Percentiles rank a stretch among this genome's conserved stretches.
phyloP scores from a whole-genome alignment of 2,797 vertebrate genomes.

The Protonibea diacanthus region DNA sequence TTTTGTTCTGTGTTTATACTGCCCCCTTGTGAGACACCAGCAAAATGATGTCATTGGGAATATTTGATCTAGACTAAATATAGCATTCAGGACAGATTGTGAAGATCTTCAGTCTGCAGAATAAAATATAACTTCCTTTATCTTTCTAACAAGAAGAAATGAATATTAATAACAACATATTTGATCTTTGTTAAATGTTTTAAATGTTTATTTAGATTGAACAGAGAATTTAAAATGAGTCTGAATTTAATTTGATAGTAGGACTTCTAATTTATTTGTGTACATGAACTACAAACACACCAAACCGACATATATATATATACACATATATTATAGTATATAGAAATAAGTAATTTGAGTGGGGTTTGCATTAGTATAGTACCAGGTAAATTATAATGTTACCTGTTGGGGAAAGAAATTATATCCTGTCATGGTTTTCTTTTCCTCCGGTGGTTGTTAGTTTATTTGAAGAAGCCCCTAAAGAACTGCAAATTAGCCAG shows the following conservation, averaged over 20 bases:
- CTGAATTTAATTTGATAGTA: conserved; percentile 3
- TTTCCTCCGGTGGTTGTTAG: not conserved
- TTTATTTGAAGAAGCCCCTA: not conserved
- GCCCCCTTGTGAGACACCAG: conserved; percentile 76
- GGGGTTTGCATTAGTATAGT: not conserved
- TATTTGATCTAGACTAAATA: conserved; percentile 64
- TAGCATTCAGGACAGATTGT: conserved; percentile 59
- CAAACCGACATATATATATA: too few species aligned
- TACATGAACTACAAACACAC: not conserved
- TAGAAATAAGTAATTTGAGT: too few species aligned
- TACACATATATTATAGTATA: too few species aligned
- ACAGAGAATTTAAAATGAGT: not conserved
- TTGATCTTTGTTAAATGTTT: not conserved
- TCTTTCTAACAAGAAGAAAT: not conserved
- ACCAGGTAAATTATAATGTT: not conserved
- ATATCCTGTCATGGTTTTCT: not conserved
- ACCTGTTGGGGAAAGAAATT: not conserved
- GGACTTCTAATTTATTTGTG: not conserved
- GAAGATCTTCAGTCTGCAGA: conserved; percentile 28
- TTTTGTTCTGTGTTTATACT: conserved; percentile 59
- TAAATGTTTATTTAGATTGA: not conserved
- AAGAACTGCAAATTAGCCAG: not conserved
- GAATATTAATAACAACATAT: not conserved
- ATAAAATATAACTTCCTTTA: conserved; percentile 14
- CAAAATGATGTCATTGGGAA: conserved; percentile 66